Conservation (phyloP, 2,113 vertebrate species). For the Willisornis vidua region DNA sequence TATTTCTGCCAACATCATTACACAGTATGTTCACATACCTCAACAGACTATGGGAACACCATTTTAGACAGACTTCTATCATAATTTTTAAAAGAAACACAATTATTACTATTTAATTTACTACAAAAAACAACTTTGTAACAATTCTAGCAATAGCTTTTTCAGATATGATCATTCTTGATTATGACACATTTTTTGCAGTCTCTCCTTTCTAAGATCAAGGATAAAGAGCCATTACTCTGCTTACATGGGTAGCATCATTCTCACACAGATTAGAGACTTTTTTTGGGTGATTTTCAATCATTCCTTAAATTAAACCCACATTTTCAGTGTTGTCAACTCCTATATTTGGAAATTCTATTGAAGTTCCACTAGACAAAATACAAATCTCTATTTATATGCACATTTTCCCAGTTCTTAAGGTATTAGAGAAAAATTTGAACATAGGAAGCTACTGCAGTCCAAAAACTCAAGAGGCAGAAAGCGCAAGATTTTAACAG, state of each 20-base stretch:
- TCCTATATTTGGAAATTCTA: not conserved
- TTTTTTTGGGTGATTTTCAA: not conserved
- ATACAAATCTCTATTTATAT: not conserved
- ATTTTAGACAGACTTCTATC: not conserved
- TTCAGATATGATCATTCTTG: not conserved
- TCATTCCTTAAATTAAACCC: slow-evolving; percentile 29
- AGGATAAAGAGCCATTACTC: not conserved
- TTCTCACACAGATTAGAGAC: slow-evolving; percentile 24
- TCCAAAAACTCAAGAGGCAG: not conserved
- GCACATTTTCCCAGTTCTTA: not conserved
- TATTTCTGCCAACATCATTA: not conserved
- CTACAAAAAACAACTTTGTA: not conserved
- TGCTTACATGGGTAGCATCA: not conserved
- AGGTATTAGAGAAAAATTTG: not conserved
- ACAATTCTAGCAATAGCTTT: not conserved
- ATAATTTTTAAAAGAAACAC: not conserved
- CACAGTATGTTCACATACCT: not conserved
- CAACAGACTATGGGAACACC: not conserved
- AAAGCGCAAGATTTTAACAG: not conserved
- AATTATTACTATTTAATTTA: not conserved
- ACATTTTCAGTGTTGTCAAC: not conserved
- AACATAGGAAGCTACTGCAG: not conserved
- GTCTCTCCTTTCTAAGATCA: slow-evolving; percentile 8
- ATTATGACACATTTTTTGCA: not conserved
- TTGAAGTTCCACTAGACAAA: slow-evolving; percentile 5